A percentile compares a stretch with the other conserved stretches of the same genome.
Evolutionary conservation across 37 sponge, comb jelly and placozoan species (phyloP).

Genomic region (Chondrosia reniformis): DNA sequence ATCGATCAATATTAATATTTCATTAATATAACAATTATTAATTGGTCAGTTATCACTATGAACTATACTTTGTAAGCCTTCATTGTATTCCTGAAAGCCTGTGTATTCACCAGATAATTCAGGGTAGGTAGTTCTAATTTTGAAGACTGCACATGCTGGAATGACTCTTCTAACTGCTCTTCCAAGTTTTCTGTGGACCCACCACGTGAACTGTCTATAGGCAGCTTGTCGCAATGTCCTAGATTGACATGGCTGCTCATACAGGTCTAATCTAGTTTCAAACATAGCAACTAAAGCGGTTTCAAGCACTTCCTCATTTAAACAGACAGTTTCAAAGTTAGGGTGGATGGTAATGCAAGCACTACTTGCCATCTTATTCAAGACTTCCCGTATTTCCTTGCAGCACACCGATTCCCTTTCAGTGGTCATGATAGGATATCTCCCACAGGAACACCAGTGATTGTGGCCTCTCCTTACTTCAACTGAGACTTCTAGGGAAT

Average conservation of each 20-base stretch:
- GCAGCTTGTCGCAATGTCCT: background rate
- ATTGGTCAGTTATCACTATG: background rate
- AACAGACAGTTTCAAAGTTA: background rate
- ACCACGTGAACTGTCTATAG: conserved; percentile 10
- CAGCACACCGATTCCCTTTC: conserved; percentile 1
- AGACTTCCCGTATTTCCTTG: background rate
- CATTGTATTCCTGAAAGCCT: background rate
- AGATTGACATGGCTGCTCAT: background rate
- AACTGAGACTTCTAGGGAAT: background rate
- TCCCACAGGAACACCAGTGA: background rate
- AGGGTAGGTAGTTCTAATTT: background rate
- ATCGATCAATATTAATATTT: background rate
- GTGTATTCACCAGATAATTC: background rate
- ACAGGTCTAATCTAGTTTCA: background rate
- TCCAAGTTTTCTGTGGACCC: conserved; percentile 1
- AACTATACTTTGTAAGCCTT: background rate
- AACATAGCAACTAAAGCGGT: background rate
- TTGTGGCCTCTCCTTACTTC: background rate
- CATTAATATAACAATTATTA: too few species aligned
- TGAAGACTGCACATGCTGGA: background rate
- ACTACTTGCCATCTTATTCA: background rate
- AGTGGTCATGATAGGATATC: background rate
- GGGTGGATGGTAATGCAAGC: background rate
- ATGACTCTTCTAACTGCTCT: background rate
- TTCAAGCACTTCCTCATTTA: background rate